Evolutionary conservation across 2,797 vertebrate species (phyloP), one percentile per base, ranked within the genome.

Genomic region (Danio albolineatus): DNA sequence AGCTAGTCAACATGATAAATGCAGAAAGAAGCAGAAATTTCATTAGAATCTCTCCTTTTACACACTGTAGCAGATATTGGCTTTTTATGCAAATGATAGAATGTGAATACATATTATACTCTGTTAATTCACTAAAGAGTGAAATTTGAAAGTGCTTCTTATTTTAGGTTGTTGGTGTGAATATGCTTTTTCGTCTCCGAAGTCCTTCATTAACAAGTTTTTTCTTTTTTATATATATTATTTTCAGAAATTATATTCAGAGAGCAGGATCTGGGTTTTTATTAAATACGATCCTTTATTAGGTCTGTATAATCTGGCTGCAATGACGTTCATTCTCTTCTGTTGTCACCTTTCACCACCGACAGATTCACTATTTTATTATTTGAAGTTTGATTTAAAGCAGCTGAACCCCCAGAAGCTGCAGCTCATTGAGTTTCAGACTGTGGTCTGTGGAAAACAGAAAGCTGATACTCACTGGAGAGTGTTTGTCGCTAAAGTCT

Each of bases 221-320:
- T n/a, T n/a, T n/a, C n/a, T n/a, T n/a, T n/a, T n/a, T n/a, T n/a
- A n/a, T n/a, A n/a, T n/a, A 3, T 60, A 78, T 72, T 28, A 46
- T 54, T 46, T 36, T 36, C 12, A 71, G 46, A 83, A 75, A 73
- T 65, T 7, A 48, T 80, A 46, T 80, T 80, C 46, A 44, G 46
- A 61, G 51, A 67, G 61, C 78, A 60, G 61, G 72, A 78, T 80
- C 39, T 53, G 49, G 7, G 1, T 76, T 80, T 81, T 81, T 76
- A 87, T 84, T 86, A 84, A 86, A 88, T 59, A 66, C 57, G 41
- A 80, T 39, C 36, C 38, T 76, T 84, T 84, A 85, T 84, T 84
- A 79, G 71, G 72, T 76, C 78, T 76, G 61, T 81, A 56, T 84
- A 82, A 82, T 83, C 36, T 70, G 16, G 39, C 21, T 7, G 71